phyloP scores from a whole-genome alignment of 1,140 invertebrate species.

The Procambarus clarkii region DNA sequence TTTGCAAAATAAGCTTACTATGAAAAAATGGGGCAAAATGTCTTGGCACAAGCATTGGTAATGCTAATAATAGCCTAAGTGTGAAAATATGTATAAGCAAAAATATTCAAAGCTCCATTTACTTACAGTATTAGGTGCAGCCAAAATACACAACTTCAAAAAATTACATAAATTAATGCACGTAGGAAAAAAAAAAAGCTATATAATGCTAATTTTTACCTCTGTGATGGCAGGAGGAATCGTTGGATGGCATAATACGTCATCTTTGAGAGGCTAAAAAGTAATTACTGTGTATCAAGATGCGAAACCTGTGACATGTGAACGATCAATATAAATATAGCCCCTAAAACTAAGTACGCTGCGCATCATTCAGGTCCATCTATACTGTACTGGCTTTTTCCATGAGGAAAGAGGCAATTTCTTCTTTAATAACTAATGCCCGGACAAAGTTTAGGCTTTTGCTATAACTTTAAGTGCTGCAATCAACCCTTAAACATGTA shows the following conservation, averaged over 20 bases:
- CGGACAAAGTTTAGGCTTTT: too few species aligned
- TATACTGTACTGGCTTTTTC: too few species aligned
- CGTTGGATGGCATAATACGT: constrained; percentile 48
- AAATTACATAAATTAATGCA: neutral
- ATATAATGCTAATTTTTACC: constrained; percentile 20
- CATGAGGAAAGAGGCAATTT: too few species aligned
- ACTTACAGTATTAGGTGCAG: neutral
- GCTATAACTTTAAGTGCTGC: too few species aligned
- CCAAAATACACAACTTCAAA: neutral
- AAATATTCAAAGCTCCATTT: neutral
- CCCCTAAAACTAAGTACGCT: neutral
- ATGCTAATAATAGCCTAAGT: neutral
- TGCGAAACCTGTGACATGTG: neutral
- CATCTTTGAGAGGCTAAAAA: constrained; percentile 48
- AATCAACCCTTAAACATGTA: too few species aligned
- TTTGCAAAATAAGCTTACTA: neutral
- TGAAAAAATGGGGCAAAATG: neutral
- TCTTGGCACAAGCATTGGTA: neutral
- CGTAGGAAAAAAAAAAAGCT: neutral
- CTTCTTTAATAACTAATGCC: too few species aligned
- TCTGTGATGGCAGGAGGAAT: constrained; percentile 32
- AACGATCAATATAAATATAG: neutral
- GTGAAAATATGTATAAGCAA: neutral
- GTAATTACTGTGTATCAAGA: constrained; percentile 13
- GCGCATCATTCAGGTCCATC: neutral